Conservation (phyloP, 2,888 invertebrate genomes). For the Acronicta aceris region DNA sequence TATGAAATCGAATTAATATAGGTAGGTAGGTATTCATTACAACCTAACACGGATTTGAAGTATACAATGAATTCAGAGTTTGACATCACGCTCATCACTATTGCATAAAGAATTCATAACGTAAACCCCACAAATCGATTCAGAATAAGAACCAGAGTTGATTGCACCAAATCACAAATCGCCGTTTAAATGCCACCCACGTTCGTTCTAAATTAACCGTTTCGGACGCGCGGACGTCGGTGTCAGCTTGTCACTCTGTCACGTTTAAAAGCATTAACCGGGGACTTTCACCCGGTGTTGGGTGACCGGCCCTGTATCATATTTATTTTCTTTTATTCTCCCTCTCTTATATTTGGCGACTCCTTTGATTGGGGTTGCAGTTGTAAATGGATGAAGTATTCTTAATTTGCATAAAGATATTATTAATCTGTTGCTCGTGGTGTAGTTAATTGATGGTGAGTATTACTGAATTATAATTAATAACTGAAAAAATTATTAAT, state of each 20-base stretch:
- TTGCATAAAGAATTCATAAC: background rate
- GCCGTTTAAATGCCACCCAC: conserved; percentile 64
- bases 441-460: no score
- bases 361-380: conserved; percentile 33
- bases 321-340: conserved; percentile 46
- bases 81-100: background rate
- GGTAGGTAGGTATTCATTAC: no score
- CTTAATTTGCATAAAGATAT: background rate
- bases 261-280: conserved; percentile 77
- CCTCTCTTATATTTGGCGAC: conserved; percentile 52
- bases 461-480: no score
- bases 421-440: no score
- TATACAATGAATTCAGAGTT: background rate
- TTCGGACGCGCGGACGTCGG: conserved; percentile 81
- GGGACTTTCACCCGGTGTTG: conserved; percentile 82
- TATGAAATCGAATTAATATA: no score
- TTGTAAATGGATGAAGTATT: conserved; percentile 2
- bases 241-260: conserved; percentile 85
- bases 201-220: conserved; percentile 81
- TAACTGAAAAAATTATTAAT: no score
- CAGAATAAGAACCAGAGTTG: conserved; percentile 47
- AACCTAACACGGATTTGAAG: background rate
- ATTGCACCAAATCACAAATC: conserved; percentile 61
- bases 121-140: conserved; percentile 35
- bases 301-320: conserved; percentile 72